Base-by-base conservation (phyloP, 2,113 vertebrate species). In the Onychostoma macrolepis region DNA sequence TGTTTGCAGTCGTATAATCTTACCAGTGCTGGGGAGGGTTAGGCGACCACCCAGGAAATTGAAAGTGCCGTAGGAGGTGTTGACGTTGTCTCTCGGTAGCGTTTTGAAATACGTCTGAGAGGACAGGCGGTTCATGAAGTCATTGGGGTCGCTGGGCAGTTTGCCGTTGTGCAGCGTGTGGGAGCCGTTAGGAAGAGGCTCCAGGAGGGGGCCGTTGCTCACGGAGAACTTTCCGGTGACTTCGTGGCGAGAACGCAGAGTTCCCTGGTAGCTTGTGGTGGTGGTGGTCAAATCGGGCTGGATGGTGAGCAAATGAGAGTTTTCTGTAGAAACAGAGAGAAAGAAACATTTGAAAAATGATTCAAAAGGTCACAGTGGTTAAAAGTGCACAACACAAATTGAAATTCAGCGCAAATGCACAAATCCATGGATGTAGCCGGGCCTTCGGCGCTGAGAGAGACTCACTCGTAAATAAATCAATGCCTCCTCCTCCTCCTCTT, bases 281-380 rank as follows among this genome's bases (percentile, higher is more conserved):
- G 97, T 95, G 79, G 97, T 98, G 90, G 98, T 99, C 90, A 99
- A 96, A 94, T 99, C 98, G 0, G 98, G 98, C 93, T 99, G 98
- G 95, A 99, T 99, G 92, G 98, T 99, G 89, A 99, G 96, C 94
- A 99, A 95, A 90, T 98, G 95, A 89, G 98, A 97, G 88, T 97
- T 98, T 94, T 99, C 98, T 99, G 94, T 71, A 4, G 7, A 41
- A 61, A 92, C 56, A 93, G 80, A 41, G 56, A 61, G 21, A 84
- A 41, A 53, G n/a, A 24, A 81, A 43, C 6, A 24, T 48, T 7
- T 7, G 24, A 72, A 63, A 82, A 71, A 50, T 26, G 3, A 26
- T 38, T 41, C 33, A 7, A 75, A 69, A 86, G 48, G 43, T 45
- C 17, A 72, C 6, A 63, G 33, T n/a, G 72, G 30, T 28, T 61